A percentile compares a stretch with the other conserved stretches of the same genome.
Conservation (phyloP, 2,797 vertebrate genomes). For the Ptychadena robeensis region DNA sequence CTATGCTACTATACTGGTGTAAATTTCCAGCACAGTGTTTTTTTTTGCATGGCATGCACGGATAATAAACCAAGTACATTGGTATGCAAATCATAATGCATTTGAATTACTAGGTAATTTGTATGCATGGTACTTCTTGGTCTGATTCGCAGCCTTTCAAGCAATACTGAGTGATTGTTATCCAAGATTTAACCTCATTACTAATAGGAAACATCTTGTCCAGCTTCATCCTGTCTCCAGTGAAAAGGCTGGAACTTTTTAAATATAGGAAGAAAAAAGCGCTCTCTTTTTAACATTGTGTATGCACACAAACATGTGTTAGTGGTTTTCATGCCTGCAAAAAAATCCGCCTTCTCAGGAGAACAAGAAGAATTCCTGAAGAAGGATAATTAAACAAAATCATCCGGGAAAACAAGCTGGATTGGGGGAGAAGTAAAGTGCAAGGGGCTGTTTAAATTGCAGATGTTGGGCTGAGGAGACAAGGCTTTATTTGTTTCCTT, state of each 20-base stretch:
- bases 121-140: constrained; percentile 46
- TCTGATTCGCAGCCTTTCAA: constrained; percentile 50
- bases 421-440: constrained; percentile 28
- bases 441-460: constrained; percentile 42
- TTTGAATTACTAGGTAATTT: constrained; percentile 53
- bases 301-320: constrained; percentile 61
- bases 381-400: constrained; percentile 57
- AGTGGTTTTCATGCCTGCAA: constrained; percentile 53
- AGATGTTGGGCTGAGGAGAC: constrained; percentile 51
- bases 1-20: not conserved
- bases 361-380: constrained; percentile 50
- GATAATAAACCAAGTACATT: constrained; percentile 33
- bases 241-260: constrained; percentile 51
- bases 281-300: constrained; percentile 27
- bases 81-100: constrained; percentile 52
- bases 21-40: not conserved
- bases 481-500: constrained; percentile 47
- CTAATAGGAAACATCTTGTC: constrained; percentile 62
- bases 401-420: constrained; percentile 51
- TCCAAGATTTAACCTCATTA: constrained; percentile 58
- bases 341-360: constrained; percentile 49
- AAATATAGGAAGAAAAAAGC: constrained; percentile 45
- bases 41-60: not conserved
- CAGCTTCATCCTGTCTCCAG: constrained; percentile 57
- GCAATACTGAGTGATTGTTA: constrained; percentile 53